A percentile compares a stretch with the other conserved stretches of the same genome.
These are phyloP conservation scores for Psephotus haematonotus DNA, from an alignment of 2,113 vertebrate genomes.

Conservation along the genomic window DNA sequence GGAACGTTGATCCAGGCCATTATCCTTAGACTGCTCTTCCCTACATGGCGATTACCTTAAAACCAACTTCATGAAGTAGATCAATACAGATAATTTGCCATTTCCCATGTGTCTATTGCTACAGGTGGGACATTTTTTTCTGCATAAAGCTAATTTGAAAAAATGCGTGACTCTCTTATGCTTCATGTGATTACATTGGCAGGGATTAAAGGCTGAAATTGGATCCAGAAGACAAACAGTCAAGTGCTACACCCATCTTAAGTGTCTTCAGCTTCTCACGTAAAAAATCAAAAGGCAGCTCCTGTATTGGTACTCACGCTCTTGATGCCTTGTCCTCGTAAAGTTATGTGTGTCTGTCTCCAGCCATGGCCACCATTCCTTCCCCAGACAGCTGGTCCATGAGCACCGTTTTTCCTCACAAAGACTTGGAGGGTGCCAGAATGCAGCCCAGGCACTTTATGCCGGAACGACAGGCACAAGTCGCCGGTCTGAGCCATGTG, in stretches of 20 bases:
- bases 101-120: neutral
- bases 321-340: slow-evolving; percentile 81
- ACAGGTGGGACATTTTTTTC: neutral
- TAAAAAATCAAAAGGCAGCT: neutral
- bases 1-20: neutral
- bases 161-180: neutral
- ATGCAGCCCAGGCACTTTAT: slow-evolving; percentile 86
- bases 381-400: slow-evolving; percentile 88
- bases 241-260: neutral
- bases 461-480: slow-evolving; percentile 91
- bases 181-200: neutral
- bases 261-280: neutral
- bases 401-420: slow-evolving; percentile 81
- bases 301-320: slow-evolving; percentile 80
- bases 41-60: neutral
- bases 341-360: slow-evolving; percentile 88
- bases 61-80: neutral
- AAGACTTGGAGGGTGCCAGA: slow-evolving; percentile 90
- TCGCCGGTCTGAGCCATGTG: slow-evolving; percentile 75
- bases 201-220: neutral
- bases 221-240: neutral
- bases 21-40: neutral
- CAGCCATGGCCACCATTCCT: slow-evolving; percentile 88
- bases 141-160: neutral
- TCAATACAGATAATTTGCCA: neutral